Conservation (phyloP, 2,888 invertebrate species). For the Papilio elwesi region DNA sequence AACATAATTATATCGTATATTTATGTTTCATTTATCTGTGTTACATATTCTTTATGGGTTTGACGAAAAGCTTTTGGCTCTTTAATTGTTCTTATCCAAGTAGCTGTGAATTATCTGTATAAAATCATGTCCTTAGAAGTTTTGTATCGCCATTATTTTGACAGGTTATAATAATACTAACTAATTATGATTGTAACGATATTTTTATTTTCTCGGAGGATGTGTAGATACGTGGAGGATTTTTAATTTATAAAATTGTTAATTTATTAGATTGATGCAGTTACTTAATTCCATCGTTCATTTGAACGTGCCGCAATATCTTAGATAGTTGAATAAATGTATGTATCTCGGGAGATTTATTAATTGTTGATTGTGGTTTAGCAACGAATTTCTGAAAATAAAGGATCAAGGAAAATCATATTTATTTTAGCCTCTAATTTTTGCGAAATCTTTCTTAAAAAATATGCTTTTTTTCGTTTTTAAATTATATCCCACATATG, state of each 20-base stretch:
- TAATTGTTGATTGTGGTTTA: constrained; percentile 25
- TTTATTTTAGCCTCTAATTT: constrained; percentile 32
- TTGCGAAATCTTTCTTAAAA: constrained; percentile 13
- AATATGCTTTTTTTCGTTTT: not conserved
- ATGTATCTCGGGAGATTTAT: constrained; percentile 10
- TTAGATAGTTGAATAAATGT: constrained; percentile 33
- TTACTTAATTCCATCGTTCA: constrained; percentile 28
- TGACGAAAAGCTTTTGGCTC: constrained; percentile 15
- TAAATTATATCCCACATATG: not conserved
- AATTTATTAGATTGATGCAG: constrained; percentile 29
- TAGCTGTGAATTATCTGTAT: constrained; percentile 18
- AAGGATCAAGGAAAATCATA: constrained; percentile 29
- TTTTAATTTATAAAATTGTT: constrained; percentile 27
- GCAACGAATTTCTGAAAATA: constrained; percentile 32
- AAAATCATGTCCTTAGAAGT: constrained; percentile 16
- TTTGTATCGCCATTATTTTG: constrained; percentile 13
- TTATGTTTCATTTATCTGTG: constrained; percentile 8
- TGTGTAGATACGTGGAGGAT: constrained; percentile 18
- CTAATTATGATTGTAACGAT: constrained; percentile 1
- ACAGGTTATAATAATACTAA: constrained; percentile 7
- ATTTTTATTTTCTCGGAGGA: constrained; percentile 11
- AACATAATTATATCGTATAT: constrained; percentile 4
- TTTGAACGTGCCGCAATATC: constrained; percentile 7
- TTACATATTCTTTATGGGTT: not conserved
- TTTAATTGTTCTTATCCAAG: constrained; percentile 15